These are phyloP conservation scores for Ficedula albicollis DNA, from an alignment of 2,797 vertebrate genomes.

Conservation along the genomic window DNA sequence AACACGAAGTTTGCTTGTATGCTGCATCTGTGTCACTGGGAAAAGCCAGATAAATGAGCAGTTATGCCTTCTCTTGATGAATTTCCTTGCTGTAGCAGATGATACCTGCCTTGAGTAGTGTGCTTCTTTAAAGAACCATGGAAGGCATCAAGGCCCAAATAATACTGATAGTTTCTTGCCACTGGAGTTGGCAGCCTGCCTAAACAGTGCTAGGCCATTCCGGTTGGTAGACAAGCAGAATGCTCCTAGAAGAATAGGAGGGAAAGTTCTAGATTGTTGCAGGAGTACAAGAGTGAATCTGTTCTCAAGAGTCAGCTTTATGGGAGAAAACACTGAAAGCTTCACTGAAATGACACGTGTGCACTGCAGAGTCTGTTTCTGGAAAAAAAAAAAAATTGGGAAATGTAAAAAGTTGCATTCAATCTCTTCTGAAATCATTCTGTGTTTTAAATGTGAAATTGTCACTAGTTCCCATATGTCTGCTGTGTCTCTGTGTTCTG, in stretches of 20 bases:
- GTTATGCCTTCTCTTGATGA: background rate
- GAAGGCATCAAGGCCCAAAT: background rate
- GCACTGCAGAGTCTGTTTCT: background rate
- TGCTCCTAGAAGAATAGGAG: background rate
- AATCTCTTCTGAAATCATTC: background rate
- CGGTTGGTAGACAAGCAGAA: background rate
- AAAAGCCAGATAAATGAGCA: background rate
- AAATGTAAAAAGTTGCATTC: background rate
- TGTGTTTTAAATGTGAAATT: background rate
- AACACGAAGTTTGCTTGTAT: background rate
- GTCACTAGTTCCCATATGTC: background rate
- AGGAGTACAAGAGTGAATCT: fast-evolving
- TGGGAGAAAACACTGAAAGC: background rate
- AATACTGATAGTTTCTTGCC: background rate
- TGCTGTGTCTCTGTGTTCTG: background rate
- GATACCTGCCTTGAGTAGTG: background rate
- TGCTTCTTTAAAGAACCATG: background rate
- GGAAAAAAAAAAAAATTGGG: too few relatives aligned
- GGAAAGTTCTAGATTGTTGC: background rate
- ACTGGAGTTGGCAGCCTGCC: background rate
- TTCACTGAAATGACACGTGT: background rate
- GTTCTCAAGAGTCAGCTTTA: background rate
- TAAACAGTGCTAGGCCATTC: background rate
- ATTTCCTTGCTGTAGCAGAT: background rate
- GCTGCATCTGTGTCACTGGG: background rate